Base-by-base conservation (phyloP, 2,888 invertebrate species). In the Euplagia quadripunctaria region DNA sequence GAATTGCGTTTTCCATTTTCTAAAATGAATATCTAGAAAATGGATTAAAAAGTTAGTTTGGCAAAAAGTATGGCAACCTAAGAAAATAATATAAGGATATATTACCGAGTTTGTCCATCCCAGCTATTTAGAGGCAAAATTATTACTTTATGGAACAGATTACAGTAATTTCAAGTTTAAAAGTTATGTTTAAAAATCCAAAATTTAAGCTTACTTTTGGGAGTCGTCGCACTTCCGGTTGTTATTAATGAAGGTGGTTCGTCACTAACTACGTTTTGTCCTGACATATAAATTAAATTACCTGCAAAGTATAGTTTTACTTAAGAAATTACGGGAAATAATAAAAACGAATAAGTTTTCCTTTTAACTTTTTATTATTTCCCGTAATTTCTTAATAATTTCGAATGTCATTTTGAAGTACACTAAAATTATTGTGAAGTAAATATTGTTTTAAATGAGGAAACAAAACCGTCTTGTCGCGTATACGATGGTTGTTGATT, bases 271-370 rank as follows among this genome's bases (percentile, higher is more conserved):
- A 90, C 78, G 80, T 93, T 94, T 64, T 92, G 92, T 14, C 90
- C 84, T 4, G 87, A 83, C 91, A 94, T 91, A 79, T 93, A 93
- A 68, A 94, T 90, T 43, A 93, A 71, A 81, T 93, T 93, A 80
- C 94, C 94, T 94, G 85, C 17, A 86, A 88, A 66, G 76, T 42
- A 64, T 66, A 71, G 41, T 64, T 51, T 17, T 58, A 43, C 16
- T 2, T 68, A 61, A 58, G 16, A 68, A 20, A 68, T 9, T 14
- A 68, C 12, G n/a, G 17, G n/a, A 55, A 55, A 14, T 49, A 9
- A 42, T 42, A 46, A 46, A 5, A 64, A 64, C 4, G 52, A 9
- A 46, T 46, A 46, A 46, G 9, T 46, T 46, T 11, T 1, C 46
- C 46, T 46, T 46, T 46, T 4, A n/a, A 55, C 17, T 6, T 14